These are phyloP conservation scores for Paramormyrops hopkinsi DNA, from an alignment of 2,797 vertebrate species.

Conservation along the genomic window DNA sequence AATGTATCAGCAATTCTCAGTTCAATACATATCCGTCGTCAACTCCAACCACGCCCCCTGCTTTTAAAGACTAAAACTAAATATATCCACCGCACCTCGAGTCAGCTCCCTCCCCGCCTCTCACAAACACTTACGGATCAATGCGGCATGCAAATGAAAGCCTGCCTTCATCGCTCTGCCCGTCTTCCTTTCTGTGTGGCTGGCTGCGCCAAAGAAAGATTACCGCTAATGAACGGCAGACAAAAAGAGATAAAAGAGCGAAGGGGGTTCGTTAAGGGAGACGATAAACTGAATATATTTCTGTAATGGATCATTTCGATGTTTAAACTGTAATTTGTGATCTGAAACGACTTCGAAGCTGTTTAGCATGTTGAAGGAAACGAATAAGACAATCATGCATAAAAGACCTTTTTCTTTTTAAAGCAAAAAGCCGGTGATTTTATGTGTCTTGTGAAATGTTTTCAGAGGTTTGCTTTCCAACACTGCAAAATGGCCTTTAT, in stretches of 20 bases:
- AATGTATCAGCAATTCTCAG: background rate
- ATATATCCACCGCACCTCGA: background rate
- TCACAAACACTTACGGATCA: background rate
- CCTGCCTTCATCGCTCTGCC: background rate
- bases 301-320: background rate
- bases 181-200: background rate
- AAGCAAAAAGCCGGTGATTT: background rate
- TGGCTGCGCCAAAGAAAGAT: background rate
- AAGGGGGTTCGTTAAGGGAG: background rate
- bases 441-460: background rate
- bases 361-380: background rate
- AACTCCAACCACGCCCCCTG: background rate
- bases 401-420: background rate
- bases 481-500: background rate
- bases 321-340: constrained; percentile 8
- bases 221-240: background rate
- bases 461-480: background rate
- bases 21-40: background rate
- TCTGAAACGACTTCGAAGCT: background rate
- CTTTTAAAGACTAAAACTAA: background rate
- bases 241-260: background rate
- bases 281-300: background rate
- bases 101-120: background rate
- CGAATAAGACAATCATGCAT: background rate
- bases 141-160: background rate